Conservation (phyloP, 1,140 invertebrate genomes). For the Idris sp. region DNA sequence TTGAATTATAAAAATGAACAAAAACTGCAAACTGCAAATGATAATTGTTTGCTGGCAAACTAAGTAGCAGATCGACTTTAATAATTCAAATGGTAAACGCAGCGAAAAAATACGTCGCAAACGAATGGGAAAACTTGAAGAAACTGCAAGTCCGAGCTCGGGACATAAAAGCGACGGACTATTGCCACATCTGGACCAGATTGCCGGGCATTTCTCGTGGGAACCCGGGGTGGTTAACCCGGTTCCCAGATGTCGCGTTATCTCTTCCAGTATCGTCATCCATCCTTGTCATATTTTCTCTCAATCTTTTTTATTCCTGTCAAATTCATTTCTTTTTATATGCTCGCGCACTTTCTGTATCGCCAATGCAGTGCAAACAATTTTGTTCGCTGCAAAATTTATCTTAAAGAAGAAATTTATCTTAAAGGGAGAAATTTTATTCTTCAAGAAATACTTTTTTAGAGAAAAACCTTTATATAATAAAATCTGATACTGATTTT, state of each 20-base stretch:
- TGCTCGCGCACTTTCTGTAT: neutral
- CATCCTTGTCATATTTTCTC: slow-evolving; percentile 57
- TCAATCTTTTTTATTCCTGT: slow-evolving; percentile 11
- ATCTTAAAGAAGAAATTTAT: no score
- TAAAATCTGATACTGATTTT: no score
- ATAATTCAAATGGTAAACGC: slow-evolving; percentile 43
- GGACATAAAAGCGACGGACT: slow-evolving; percentile 52
- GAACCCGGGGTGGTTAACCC: slow-evolving; percentile 63
- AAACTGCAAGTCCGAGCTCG: slow-evolving; percentile 52
- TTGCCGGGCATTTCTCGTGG: slow-evolving; percentile 62
- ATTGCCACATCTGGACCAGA: slow-evolving; percentile 62
- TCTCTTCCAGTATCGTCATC: slow-evolving; percentile 48
- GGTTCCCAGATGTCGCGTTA: slow-evolving; percentile 62
- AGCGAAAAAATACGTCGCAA: slow-evolving; percentile 38
- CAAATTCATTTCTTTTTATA: slow-evolving; percentile 4
- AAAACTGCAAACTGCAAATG: slow-evolving; percentile 12
- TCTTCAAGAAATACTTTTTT: no score
- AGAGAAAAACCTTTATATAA: no score
- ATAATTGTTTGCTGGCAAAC: slow-evolving; percentile 20
- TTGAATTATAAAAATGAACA: no score
- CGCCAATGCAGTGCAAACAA: no score
- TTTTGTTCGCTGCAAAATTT: no score
- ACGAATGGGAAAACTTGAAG: slow-evolving; percentile 61
- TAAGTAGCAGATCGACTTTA: slow-evolving; percentile 29
- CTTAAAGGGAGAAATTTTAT: no score